phyloP scores from a whole-genome alignment of 2,888 invertebrate species.

The Pelosia muscerda region DNA sequence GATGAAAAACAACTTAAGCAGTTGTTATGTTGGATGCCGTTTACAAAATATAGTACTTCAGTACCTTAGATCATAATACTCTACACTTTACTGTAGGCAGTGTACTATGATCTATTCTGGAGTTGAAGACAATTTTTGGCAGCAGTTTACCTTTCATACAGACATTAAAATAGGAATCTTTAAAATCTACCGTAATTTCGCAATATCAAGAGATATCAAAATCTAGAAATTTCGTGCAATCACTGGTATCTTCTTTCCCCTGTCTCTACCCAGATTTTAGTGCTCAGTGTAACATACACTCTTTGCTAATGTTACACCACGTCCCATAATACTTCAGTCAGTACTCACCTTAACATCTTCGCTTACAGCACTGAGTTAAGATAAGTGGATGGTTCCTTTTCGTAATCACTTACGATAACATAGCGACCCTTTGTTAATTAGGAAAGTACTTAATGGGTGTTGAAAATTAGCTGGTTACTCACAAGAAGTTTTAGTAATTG shows the following conservation, averaged over 20 bases:
- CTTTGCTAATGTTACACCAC: too few relatives aligned
- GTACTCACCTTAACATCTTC: constrained; percentile 10
- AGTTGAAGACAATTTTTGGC: too few relatives aligned
- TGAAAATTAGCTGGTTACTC: not conserved
- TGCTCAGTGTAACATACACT: too few relatives aligned
- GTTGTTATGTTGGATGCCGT: too few relatives aligned
- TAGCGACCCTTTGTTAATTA: constrained; percentile 9
- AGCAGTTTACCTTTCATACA: too few relatives aligned
- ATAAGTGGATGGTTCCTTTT: constrained; percentile 15
- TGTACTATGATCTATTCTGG: too few relatives aligned
- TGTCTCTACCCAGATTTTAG: too few relatives aligned
- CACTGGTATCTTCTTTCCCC: not conserved
- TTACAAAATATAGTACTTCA: too few relatives aligned
- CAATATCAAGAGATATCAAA: not conserved
- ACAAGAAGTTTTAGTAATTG: not conserved
- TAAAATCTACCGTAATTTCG: not conserved
- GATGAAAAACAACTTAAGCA: too few relatives aligned
- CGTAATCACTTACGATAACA: constrained; percentile 16
- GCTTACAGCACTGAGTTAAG: constrained; percentile 15
- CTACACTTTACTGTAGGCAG: too few relatives aligned
- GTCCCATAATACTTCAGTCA: not conserved
- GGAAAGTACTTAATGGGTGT: constrained; percentile 13
- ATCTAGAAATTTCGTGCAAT: not conserved
- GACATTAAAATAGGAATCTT: not conserved
- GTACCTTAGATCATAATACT: too few relatives aligned